Evolutionary conservation across 2,888 invertebrate genomes (phyloP).

Genomic region (Schizaphis graminum): DNA sequence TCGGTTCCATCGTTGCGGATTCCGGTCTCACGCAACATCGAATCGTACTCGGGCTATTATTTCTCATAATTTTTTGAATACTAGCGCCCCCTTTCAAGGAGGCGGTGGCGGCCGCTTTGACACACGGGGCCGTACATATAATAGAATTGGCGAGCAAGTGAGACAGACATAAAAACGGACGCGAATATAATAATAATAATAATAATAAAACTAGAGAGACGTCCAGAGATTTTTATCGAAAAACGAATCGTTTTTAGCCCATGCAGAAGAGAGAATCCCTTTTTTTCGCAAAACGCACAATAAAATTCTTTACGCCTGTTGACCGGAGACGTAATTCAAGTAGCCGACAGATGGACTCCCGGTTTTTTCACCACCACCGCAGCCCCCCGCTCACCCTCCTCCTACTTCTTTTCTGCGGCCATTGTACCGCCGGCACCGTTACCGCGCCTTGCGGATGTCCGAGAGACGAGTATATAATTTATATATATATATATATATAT

Average conservation of each 20-base stretch:
- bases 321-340: slow-evolving; percentile 66
- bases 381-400: no score
- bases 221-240: slow-evolving; percentile 63
- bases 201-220: slow-evolving; percentile 62
- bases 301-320: slow-evolving; percentile 66
- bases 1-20: slow-evolving; percentile 57
- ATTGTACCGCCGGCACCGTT: slow-evolving; percentile 17
- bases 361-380: slow-evolving; percentile 5
- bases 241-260: slow-evolving; percentile 59
- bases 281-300: slow-evolving; percentile 58
- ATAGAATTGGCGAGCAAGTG: slow-evolving; percentile 33
- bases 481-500: background rate
- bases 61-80: slow-evolving; percentile 62
- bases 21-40: slow-evolving; percentile 66
- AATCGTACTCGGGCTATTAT: slow-evolving; percentile 57
- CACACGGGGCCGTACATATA: slow-evolving; percentile 26
- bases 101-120: slow-evolving; percentile 61
- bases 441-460: slow-evolving; percentile 49
- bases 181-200: slow-evolving; percentile 59
- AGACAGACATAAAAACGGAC: slow-evolving; percentile 31
- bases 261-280: slow-evolving; percentile 46
- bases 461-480: slow-evolving; percentile 28
- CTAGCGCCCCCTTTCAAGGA: slow-evolving; percentile 45
- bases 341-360: slow-evolving; percentile 64
- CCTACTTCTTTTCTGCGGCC: slow-evolving; percentile 32